A percentile compares a stretch with the other conserved stretches of the same genome.
These are phyloP conservation scores for Echeneis naucrates DNA, from an alignment of 2,797 vertebrate genomes.

Conservation along the genomic window DNA sequence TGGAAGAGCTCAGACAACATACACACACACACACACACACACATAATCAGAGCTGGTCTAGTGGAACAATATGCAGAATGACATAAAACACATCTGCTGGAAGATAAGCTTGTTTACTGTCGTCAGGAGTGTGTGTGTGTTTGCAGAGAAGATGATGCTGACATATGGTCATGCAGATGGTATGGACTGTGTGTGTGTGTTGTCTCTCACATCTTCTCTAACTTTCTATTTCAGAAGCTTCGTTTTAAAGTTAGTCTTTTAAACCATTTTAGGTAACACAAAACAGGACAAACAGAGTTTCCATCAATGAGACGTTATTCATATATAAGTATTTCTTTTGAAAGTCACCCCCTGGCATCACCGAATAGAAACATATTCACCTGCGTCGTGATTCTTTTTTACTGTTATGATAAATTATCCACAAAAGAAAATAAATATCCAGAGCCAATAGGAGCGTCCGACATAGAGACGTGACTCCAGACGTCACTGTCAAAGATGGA, in stretches of 20 bases:
- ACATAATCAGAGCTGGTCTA: conserved; percentile 16
- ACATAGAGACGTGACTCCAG: no score
- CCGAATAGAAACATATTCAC: no score
- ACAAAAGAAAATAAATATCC: no score
- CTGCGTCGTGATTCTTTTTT: no score
- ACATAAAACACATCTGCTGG: conserved; percentile 69
- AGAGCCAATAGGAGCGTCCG: no score
- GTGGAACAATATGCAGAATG: conserved; percentile 65
- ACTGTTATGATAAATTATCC: no score
- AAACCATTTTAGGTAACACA: background rate
- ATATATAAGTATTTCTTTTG: no score
- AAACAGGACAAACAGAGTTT: no score
- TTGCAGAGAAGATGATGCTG: conserved; percentile 31
- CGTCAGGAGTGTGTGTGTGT: conserved; percentile 39
- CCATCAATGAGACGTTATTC: background rate
- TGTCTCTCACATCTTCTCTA: background rate
- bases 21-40: conserved; percentile 8
- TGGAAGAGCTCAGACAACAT: conserved; percentile 21
- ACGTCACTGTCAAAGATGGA: no score
- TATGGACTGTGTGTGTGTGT: conserved; percentile 33
- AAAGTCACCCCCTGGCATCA: no score
- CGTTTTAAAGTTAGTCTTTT: background rate
- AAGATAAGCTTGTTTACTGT: conserved; percentile 65
- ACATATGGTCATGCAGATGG: conserved; percentile 66
- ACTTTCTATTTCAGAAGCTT: no score